Percentiles rank a stretch among this genome's conserved stretches.
Conservation (phyloP, 2,113 vertebrate species). For the Grammomys surdaster region DNA sequence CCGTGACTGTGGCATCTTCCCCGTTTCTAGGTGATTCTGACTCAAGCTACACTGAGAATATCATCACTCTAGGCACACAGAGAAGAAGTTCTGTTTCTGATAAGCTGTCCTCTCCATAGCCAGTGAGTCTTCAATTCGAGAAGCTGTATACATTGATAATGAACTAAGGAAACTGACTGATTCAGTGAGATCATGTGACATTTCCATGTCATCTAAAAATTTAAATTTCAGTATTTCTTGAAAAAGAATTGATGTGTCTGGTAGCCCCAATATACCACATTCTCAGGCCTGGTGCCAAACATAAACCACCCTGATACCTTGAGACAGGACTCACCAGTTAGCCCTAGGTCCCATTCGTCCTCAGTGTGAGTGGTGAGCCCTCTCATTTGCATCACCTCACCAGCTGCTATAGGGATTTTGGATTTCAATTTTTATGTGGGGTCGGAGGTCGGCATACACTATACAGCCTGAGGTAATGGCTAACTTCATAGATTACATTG, state of each 20-base stretch:
- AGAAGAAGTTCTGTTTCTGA: neutral
- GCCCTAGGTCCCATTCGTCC: too few relatives aligned
- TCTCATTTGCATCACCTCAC: neutral
- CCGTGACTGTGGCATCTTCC: neutral
- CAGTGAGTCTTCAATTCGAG: neutral
- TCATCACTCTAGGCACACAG: neutral
- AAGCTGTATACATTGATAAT: neutral
- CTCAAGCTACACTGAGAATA: neutral
- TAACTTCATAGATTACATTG: neutral
- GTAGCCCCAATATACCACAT: neutral
- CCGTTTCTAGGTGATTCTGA: neutral
- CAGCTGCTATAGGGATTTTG: neutral
- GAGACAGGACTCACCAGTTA: neutral
- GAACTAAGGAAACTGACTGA: neutral
- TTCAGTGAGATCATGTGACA: neutral
- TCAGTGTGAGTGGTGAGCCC: neutral
- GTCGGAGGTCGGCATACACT: neutral
- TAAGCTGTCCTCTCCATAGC: neutral
- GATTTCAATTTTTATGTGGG: neutral
- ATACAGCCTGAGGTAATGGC: neutral
- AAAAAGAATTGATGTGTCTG: neutral
- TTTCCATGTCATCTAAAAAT: neutral
- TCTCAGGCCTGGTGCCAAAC: neutral
- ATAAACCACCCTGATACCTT: neutral
- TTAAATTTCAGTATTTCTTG: slow-evolving; percentile 42